phyloP scores from a whole-genome alignment of 2,797 vertebrate genomes.

The Momotus momota region DNA sequence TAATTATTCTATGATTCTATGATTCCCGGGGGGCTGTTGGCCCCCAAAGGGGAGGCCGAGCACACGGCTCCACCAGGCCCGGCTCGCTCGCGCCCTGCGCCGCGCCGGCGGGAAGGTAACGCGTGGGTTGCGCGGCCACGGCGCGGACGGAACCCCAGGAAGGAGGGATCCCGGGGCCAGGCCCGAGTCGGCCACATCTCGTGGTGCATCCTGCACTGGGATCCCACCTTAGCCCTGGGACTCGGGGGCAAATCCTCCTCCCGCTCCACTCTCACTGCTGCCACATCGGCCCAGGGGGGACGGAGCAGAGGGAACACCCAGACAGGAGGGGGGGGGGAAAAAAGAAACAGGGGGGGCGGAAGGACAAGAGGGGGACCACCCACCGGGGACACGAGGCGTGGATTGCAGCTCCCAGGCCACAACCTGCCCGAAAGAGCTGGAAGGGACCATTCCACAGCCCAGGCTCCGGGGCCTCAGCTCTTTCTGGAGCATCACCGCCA shows the following conservation, averaged over 20 bases:
- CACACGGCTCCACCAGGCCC: fast-evolving
- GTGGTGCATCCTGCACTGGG: fast-evolving
- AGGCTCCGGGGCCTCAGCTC: fast-evolving
- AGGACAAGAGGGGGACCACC: background rate
- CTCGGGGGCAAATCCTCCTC: background rate
- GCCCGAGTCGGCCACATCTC: background rate
- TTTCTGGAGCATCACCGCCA: background rate
- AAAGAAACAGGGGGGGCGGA: background rate
- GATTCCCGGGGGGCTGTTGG: fast-evolving
- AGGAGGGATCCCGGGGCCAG: background rate
- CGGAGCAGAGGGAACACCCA: background rate
- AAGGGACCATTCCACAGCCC: background rate
- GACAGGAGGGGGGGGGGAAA: background rate
- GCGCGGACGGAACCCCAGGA: background rate
- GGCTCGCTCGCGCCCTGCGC: fast-evolving
- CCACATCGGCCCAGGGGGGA: background rate
- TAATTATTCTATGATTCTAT: too few relatives aligned
- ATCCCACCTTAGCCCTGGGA: background rate
- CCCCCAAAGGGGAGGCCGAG: background rate
- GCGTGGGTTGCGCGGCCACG: fast-evolving
- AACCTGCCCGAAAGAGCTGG: background rate
- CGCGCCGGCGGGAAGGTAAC: background rate
- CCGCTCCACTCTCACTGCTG: background rate
- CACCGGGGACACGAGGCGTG: background rate
- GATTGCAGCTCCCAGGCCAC: background rate